These are phyloP conservation scores for Dryobota labecula DNA, from an alignment of 2,888 invertebrate genomes.

Conservation along the genomic window DNA sequence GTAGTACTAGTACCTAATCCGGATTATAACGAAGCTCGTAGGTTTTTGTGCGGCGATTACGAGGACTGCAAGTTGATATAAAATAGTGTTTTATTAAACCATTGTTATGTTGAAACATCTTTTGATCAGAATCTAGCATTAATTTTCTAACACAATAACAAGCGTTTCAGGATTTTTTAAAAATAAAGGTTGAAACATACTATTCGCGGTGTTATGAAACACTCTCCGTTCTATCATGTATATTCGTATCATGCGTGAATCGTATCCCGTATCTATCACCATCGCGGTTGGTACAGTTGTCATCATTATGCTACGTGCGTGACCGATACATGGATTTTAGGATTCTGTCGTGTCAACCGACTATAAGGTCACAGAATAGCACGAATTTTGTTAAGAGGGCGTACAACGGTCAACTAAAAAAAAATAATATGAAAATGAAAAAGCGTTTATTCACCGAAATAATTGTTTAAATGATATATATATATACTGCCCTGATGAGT, in stretches of 20 bases:
- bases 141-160: slow-evolving; percentile 8
- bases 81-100: background rate
- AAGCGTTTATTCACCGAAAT: too few species aligned
- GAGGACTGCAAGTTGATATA: background rate
- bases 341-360: slow-evolving; percentile 7
- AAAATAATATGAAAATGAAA: too few species aligned
- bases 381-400: slow-evolving; percentile 26
- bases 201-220: slow-evolving; percentile 8
- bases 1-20: background rate
- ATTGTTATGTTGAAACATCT: background rate
- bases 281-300: slow-evolving; percentile 33
- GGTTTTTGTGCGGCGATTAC: background rate
- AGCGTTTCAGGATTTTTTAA: slow-evolving; percentile 5
- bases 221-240: slow-evolving; percentile 14
- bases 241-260: slow-evolving; percentile 41
- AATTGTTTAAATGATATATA: too few species aligned
- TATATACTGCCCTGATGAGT: too few species aligned
- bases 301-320: slow-evolving; percentile 56
- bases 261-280: slow-evolving; percentile 20
- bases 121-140: background rate
- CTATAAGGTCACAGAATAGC: background rate
- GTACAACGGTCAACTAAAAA: too few species aligned
- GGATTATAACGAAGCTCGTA: background rate
- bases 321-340: slow-evolving; percentile 25
- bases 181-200: slow-evolving; percentile 12